Base-by-base conservation (phyloP, 2,888 invertebrate species). In the Belgica antarctica region DNA sequence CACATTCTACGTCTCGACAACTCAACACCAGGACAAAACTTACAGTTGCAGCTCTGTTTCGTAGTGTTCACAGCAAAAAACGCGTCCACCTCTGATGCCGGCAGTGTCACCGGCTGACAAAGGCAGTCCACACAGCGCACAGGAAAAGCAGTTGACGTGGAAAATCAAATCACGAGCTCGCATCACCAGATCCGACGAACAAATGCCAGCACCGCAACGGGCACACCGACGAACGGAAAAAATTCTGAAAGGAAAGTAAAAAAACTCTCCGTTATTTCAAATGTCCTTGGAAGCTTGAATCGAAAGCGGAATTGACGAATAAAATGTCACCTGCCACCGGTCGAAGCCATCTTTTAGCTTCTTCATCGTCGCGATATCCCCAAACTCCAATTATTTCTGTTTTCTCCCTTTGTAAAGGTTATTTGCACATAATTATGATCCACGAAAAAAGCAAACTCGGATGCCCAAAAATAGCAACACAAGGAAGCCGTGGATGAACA, bases 81-180 rank as follows among this genome's bases (percentile, higher is more conserved):
- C 87, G 72, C 90, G 83, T 65, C 89, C 89, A 73, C 90, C 90
- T 72, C 90, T 84, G 85, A 95, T 89, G 28, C 94, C 94, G 79
- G 94, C 96, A 75, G 92, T 90, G 77, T 96, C 95, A 22, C 95
- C 95, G 76, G 94, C 91, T 72, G 89, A 88, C 72, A 96, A 83
- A 66, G 89, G 86, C 41, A 87, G 85, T 62, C 90, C 89, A 78
- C 96, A 95, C 46, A 91, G 87, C 71, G 87, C 86, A 79, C 95
- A 95, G 34, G 90, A 89, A 83, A 96, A 96, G 81, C 95, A 96
- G 73, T 89, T 86, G 71, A 94, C 84, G 79, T 96, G 95, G 81
- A 90, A 96, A 71, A 94, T 91, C 76, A 89, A 83, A 74, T 94
- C 93, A 52, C 90, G 82, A 0, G 94, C 94, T 72, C 93, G 82